phyloP scores from a whole-genome alignment of 2,113 vertebrate species.

The Cervus canadensis region DNA sequence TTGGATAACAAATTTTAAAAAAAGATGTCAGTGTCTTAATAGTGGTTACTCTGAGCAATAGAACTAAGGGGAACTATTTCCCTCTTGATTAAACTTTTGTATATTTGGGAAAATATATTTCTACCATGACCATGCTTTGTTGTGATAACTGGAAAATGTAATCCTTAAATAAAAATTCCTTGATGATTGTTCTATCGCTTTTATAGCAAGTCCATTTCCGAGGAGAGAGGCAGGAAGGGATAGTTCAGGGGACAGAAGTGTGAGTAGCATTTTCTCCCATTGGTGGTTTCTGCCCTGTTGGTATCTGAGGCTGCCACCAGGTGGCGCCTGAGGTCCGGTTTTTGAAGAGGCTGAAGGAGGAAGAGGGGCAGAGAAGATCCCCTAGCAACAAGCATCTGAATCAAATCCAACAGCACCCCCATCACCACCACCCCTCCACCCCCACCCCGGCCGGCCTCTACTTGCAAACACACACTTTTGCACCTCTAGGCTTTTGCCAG shows the following conservation, averaged over 20 bases:
- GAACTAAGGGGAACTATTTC: not conserved
- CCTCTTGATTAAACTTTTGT: not conserved
- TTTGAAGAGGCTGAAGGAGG: not conserved
- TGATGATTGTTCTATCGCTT: not conserved
- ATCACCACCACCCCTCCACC: not conserved
- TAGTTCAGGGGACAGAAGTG: accelerated
- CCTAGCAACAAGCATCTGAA: not conserved
- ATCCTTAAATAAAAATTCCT: not conserved
- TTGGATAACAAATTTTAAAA: not conserved
- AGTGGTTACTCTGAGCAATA: not conserved
- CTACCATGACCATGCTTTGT: not conserved
- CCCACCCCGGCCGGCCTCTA: not conserved
- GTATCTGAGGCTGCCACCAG: constrained; percentile 12
- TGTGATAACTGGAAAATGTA: not conserved
- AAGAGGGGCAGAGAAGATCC: not conserved
- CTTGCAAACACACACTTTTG: not conserved
- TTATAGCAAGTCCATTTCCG: not conserved
- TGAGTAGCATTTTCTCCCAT: not conserved
- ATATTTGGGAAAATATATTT: not conserved
- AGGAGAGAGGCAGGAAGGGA: not conserved
- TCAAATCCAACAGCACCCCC: not conserved
- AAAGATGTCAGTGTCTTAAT: not conserved
- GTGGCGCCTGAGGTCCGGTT: not conserved
- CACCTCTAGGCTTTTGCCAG: not conserved
- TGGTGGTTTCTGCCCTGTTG: not conserved